Conservation (phyloP, 1,140 invertebrate genomes). For the Aphidius ervi region DNA sequence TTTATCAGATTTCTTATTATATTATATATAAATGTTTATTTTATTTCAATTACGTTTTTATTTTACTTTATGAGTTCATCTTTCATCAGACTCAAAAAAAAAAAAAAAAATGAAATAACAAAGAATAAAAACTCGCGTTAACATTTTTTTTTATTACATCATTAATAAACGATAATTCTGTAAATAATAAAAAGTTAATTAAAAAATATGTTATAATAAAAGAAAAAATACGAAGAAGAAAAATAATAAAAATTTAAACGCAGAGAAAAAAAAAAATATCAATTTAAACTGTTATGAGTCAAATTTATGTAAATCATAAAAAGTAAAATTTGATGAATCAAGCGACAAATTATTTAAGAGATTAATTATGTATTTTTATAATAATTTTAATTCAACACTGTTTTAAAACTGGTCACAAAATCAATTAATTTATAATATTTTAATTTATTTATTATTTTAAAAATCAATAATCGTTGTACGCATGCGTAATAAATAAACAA, state of each 20-base stretch:
- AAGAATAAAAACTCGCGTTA: too few relatives aligned
- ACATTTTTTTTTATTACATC: too few relatives aligned
- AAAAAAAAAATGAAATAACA: too few relatives aligned
- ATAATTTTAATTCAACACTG: constrained; percentile 38
- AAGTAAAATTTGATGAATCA: constrained; percentile 4
- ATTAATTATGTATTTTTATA: constrained; percentile 49
- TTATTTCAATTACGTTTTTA: too few relatives aligned
- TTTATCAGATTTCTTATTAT: constrained; percentile 24
- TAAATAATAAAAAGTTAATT: too few relatives aligned
- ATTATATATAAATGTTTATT: not conserved
- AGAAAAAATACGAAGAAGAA: too few relatives aligned
- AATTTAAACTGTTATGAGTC: constrained; percentile 9
- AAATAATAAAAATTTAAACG: too few relatives aligned
- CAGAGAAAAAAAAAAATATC: not conserved
- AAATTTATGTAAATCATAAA: constrained; percentile 9
- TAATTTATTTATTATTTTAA: constrained; percentile 7
- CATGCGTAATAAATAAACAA: constrained; percentile 9
- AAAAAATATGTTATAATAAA: too few relatives aligned
- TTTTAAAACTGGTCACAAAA: not conserved
- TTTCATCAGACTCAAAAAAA: too few relatives aligned
- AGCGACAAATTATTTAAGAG: constrained; percentile 13
- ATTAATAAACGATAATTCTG: too few relatives aligned
- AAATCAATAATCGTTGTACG: constrained; percentile 9
- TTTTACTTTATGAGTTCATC: too few relatives aligned
- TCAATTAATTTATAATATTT: constrained; percentile 7